Conservation (phyloP, 1,140 invertebrate genomes). For the Drosophila punjabiensis region DNA sequence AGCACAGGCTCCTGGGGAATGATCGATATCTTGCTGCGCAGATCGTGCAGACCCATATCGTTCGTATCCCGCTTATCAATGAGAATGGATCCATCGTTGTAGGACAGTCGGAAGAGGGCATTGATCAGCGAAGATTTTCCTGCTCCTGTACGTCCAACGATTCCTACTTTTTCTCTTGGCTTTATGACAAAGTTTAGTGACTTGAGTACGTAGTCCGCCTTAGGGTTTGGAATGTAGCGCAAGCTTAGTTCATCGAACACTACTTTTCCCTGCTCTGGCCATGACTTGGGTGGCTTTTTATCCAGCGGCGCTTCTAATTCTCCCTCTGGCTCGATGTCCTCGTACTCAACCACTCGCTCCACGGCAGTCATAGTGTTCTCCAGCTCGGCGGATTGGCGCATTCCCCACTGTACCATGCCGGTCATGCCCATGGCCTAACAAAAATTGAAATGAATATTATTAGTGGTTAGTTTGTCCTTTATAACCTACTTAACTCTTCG, state of each 20-base stretch:
- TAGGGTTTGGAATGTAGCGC: slow-evolving; percentile 88
- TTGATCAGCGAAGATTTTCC: slow-evolving; percentile 96
- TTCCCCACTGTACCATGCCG: slow-evolving; percentile 94
- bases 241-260: slow-evolving; percentile 89
- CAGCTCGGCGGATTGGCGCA: slow-evolving; percentile 92
- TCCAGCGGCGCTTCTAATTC: slow-evolving; percentile 87
- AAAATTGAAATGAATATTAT: neutral
- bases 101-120: slow-evolving; percentile 91
- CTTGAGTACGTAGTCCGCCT: slow-evolving; percentile 88
- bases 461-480: no score
- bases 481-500: no score
- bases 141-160: slow-evolving; percentile 95
- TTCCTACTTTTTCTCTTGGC: slow-evolving; percentile 89
- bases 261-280: slow-evolving; percentile 90
- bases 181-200: slow-evolving; percentile 88
- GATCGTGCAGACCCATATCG: slow-evolving; percentile 88
- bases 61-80: slow-evolving; percentile 90
- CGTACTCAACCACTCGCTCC: slow-evolving; percentile 92
- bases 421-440: slow-evolving; percentile 90
- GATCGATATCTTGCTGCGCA: slow-evolving; percentile 93
- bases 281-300: slow-evolving; percentile 89
- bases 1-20: slow-evolving; percentile 96
- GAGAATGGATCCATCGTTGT: slow-evolving; percentile 90
- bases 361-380: slow-evolving; percentile 95
- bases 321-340: slow-evolving; percentile 89